Evolutionary conservation across 2,797 vertebrate species (phyloP).

Genomic region (Xenopus petersii): DNA sequence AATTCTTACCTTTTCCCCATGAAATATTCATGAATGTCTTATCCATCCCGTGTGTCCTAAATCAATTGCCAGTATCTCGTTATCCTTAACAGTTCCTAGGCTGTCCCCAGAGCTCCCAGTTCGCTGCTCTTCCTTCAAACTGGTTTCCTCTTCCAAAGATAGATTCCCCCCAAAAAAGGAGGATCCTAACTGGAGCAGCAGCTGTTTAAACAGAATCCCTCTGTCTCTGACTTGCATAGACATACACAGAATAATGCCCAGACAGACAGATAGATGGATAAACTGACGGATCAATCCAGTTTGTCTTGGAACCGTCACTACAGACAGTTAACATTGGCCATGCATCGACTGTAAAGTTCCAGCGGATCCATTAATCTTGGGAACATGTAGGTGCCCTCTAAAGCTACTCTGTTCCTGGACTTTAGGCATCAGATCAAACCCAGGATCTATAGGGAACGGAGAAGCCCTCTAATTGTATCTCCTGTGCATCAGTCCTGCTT

Average conservation of each 20-base stretch:
- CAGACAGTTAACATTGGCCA: conserved; percentile 1
- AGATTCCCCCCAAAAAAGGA: conserved; percentile 25
- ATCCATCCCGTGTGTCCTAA: conserved; percentile 17
- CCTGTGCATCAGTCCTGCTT: conserved; percentile 8
- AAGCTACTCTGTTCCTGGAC: not conserved
- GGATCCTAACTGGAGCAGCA: conserved; percentile 11
- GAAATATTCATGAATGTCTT: conserved; percentile 25
- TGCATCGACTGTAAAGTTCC: not conserved
- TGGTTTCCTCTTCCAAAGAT: conserved; percentile 16
- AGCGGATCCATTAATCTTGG: not conserved
- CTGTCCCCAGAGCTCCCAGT: conserved; percentile 1
- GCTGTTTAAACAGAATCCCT: conserved; percentile 16
- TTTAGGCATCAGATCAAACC: conserved; percentile 5
- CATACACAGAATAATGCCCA: conserved; percentile 2
- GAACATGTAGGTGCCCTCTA: not conserved
- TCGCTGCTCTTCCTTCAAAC: conserved; percentile 1
- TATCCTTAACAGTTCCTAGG: conserved; percentile 2
- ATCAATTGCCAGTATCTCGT: conserved; percentile 1
- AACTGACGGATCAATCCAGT: not conserved
- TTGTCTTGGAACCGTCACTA: not conserved
- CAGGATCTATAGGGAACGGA: not conserved
- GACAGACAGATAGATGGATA: conserved; percentile 21
- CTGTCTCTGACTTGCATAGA: not conserved
- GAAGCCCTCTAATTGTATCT: conserved; percentile 7
- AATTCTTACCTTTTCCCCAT: conserved; percentile 36